Base-by-base conservation (phyloP, 2,797 vertebrate species). In the Epinephelus malabaricus region DNA sequence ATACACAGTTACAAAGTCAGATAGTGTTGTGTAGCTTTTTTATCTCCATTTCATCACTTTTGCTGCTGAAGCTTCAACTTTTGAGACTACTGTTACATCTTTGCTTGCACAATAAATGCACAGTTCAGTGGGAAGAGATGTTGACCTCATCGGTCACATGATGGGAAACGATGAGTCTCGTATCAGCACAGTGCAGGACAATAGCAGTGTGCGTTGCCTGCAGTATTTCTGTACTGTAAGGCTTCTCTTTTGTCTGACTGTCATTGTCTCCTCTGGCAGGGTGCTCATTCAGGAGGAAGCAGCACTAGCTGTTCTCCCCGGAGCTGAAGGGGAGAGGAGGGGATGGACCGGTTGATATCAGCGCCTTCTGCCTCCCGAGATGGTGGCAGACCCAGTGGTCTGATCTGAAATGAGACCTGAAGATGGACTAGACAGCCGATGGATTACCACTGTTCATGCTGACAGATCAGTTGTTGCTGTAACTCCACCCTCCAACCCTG, bases 231-330 rank as follows among this genome's bases (percentile, higher is more conserved):
- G 74, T 79, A 65, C 76, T 34, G 79, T 76, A 66, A 50, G 51
- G 60, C 43, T 69, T 67, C 47, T 74, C 55, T 81, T 81, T 80
- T 85, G 86, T 76, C 66, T 89, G 58, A 90, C 76, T 64, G 45
- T 81, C 51, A 38, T 78, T 89, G 65, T 91, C 51, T 83, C 51
- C 30, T 74, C 55, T 68, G 8, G 38, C 92, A 96, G 95, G 95
- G 81, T 96, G 95, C 91, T 96, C 95, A 75, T 96, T 96, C 90
- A 94, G 95, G 89, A 95, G 95, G 92, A 96, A 96, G 95, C 95
- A 96, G 92, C 95, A 96, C 87, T 96, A 95, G 90, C 85, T 87
- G 77, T 69, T 83, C 71, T 90, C 75, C 77, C 71, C 34, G 70
- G 79, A 85, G 87, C 87, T 88, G 86, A 86, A 78, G 62, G 81